Evolutionary conservation across 2,888 invertebrate genomes (phyloP), one percentile per base, ranked within the genome.

Genomic region (Ophraella communa): DNA sequence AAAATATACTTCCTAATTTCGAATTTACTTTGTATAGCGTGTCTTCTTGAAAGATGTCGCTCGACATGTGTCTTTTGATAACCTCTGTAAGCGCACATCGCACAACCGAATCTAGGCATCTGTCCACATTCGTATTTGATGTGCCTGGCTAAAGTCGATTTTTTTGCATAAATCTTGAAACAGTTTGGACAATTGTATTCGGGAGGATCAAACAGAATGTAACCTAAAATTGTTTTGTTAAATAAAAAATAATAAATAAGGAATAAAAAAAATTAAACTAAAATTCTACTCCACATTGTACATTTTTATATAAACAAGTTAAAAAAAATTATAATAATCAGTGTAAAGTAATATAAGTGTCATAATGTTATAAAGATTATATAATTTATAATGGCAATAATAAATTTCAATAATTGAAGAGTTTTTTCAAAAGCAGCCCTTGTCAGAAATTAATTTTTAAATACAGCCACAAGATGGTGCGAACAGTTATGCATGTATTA

Each of bases 41-140:
- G 80, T 62, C 78, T 76, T 45, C 76, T 68, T 11, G 74, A 73
- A 7, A 80, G 69, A 62, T 78, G 78, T 5, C 76, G 67, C 54
- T 77, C 76, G n/a, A 78, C 78, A 66, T 78, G 78, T 0, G 75
- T 76, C 56, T 77, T 78, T 66, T 77, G 78, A 64, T 76, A 76
- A 4, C 77, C 78, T 53, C 76, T 65, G 66, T 78, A 78, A 1
- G 73, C 66, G 53, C 78, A 78, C 14, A 71, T 72, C 11, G 77
- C 72, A 64, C 80, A 81, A 21, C 74, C 74, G 60, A 80, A 80
- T 52, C 76, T 72, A 0, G 80, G 79, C 57, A 76, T 58, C 62
- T 78, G 77, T 10, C 76, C 76, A 65, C 79, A 79, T 58, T 79
- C 78, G 71, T 79, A 79, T 62, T 78, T 79, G 63, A 77, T 74